Evolutionary conservation across 2,113 vertebrate genomes (phyloP), one percentile per base, ranked within the genome.

Genomic region (Hoplias malabaricus): DNA sequence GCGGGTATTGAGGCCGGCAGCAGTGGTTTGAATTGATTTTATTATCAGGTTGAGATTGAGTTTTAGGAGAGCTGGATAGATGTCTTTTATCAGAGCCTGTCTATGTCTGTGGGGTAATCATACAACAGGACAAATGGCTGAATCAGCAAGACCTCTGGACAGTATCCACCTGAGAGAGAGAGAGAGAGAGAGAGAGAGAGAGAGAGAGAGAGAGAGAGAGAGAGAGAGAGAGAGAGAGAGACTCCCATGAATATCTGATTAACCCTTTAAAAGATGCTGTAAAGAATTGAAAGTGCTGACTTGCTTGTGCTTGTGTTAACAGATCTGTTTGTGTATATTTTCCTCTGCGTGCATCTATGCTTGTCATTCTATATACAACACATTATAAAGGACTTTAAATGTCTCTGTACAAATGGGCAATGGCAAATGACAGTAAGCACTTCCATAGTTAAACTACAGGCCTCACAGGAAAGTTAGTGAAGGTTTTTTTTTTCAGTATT

Each of bases 31-130:
- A 42, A 29, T 68, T 78, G 66, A 84, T 79, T 90, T 83, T 69
- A 81, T 86, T 78, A 79, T 82, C 75, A 63, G 56, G 67, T 80
- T 33, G 72, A 85, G 77, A 88, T 74, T 75, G 81, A 70, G 78
- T 81, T 86, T 82, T 71, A 33, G 69, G 48, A 42, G 65, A 50
- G 46, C 57, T 70, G 69, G 69, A 69, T 66, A 61, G 61, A 57
- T 70, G 63, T 56, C 43, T 75, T 62, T 73, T 65, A 77, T 75
- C 76, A 56, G 66, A 72, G 48, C 61, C 42, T 36, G 46, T 69
- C 65, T 31, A 16, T 62, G 59, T 75, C 61, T 80, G 82, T 77
- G n/a, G 56, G 70, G 82, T 57, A 79, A 82, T 84, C 83, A 78
- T 78, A 80, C 66, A 77, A 25, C 29, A 57, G 80, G 75, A 82